These are phyloP conservation scores for Meandrina meandrites DNA, from an alignment of 92 coral and sea anemone species.

Conservation along the genomic window DNA sequence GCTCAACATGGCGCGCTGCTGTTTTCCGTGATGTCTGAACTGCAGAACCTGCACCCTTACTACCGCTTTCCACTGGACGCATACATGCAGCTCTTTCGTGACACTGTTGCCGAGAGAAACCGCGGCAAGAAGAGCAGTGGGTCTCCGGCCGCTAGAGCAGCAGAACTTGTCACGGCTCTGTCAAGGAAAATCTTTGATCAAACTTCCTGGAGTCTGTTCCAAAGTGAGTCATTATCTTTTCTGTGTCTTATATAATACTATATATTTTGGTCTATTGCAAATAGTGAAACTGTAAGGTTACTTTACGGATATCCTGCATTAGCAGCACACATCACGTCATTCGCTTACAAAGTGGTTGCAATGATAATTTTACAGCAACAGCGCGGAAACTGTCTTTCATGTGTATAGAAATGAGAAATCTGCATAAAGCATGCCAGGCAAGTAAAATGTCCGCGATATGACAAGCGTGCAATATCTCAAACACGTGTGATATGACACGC, in stretches of 20 bases:
- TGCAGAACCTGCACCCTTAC: slow-evolving; percentile 70
- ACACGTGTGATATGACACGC: no score
- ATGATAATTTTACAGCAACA: no score
- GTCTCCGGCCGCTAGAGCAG: slow-evolving; percentile 94
- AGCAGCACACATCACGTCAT: no score
- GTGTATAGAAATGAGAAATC: no score
- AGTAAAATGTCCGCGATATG: no score
- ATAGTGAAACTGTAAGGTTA: no score
- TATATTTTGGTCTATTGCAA: no score
- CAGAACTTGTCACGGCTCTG: slow-evolving; percentile 88
- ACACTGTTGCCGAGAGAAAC: slow-evolving; percentile 75
- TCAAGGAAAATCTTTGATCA: slow-evolving; percentile 76
- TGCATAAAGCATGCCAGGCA: no score
- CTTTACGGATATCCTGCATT: no score
- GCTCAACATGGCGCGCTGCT: slow-evolving; percentile 91
- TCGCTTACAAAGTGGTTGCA: no score
- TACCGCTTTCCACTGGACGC: slow-evolving; percentile 79
- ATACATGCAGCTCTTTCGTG: slow-evolving; percentile 70
- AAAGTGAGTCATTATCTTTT: slow-evolving; percentile 46
- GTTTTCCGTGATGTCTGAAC: slow-evolving; percentile 69
- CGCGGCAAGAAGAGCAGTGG: slow-evolving; percentile 85
- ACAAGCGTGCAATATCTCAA: no score
- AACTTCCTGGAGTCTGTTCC: slow-evolving; percentile 79
- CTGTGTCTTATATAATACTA: not conserved
- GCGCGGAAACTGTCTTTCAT: no score